Base-by-base conservation (phyloP, 2,888 invertebrate species). In the Apodemia zela region DNA sequence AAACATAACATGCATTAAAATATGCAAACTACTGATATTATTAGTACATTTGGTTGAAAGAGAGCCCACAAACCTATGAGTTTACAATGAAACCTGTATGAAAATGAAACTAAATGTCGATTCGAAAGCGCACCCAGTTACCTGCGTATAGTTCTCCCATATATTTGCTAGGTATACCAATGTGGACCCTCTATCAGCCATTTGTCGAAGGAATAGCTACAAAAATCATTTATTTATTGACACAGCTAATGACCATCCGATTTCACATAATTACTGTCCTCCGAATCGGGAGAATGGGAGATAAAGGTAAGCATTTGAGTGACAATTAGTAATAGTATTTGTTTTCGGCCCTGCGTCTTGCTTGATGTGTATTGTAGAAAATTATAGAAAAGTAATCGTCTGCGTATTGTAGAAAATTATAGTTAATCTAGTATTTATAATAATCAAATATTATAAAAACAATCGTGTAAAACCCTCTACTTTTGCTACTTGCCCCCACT, bases 161-260 rank as follows among this genome's bases (percentile, higher is more conserved):
- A 88, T 76, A 82, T 82, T 87, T 79, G 84, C 81, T 84, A 89
- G 84, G 78, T 84, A 86, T 80, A 87, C 87, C 80, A 91, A 84
- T 68, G 85, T 77, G 78, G 91, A 90, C 82, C 90, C 90, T 82
- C 89, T 90, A 85, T 90, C 90, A 81, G 88, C 89, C 89, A 89
- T 87, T 87, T 87, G 82, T 67, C 79, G 89, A 71, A 89, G 88
- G 73, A 89, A 79, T 74, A 81, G 81, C 90, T 91, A 90, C 75
- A 85, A 87, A 87, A 74, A 85, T 69, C 62, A 51, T 57, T 54
- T 63, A 65, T 33, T 18, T 17, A 18, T 65, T 59, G 35, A 59
- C 10, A 42, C 42, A 18, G 35, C 21, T 38, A 11, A 38, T 11
- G 35, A 11, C 35, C 35, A 11, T 35, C 11, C 11, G 11, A 11